Conservation (phyloP, 1,140 invertebrate genomes). For the Bombus waltoni region DNA sequence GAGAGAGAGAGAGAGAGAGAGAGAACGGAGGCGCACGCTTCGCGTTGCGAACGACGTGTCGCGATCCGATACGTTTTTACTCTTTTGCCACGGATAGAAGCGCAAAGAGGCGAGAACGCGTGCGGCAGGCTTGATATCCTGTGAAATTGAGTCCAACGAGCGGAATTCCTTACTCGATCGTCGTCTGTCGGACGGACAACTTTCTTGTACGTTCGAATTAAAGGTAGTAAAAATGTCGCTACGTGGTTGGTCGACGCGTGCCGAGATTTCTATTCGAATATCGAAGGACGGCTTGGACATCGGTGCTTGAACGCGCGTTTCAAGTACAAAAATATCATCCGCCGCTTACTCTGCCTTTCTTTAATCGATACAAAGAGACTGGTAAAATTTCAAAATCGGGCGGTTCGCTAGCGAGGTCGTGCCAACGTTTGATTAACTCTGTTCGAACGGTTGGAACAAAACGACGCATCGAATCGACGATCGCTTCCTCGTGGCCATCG, state of each 20-base stretch:
- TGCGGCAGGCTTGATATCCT: neutral
- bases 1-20: conserved; percentile 50
- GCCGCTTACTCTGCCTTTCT: neutral
- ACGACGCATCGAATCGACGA: neutral
- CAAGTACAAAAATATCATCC: neutral
- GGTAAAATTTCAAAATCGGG: neutral
- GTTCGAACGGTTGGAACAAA: neutral
- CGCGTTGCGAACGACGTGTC: conserved; percentile 54
- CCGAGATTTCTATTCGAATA: too few relatives aligned
- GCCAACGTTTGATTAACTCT: neutral
- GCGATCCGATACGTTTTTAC: conserved; percentile 33
- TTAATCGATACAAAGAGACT: neutral
- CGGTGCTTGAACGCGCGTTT: too few relatives aligned
- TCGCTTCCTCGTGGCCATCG: neutral
- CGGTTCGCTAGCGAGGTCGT: neutral
- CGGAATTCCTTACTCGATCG: neutral
- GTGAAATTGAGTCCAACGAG: conserved; percentile 14
- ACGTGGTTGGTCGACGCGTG: too few relatives aligned
- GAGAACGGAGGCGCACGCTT: conserved; percentile 1
- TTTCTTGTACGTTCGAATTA: neutral
- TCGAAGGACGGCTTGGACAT: too few relatives aligned
- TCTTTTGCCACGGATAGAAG: neutral
- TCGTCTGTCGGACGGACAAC: neutral
- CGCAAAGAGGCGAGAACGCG: neutral
- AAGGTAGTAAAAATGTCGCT: neutral